Evolutionary conservation across 2,113 vertebrate species (phyloP).

Genomic region (Phodopus roborovskii): DNA sequence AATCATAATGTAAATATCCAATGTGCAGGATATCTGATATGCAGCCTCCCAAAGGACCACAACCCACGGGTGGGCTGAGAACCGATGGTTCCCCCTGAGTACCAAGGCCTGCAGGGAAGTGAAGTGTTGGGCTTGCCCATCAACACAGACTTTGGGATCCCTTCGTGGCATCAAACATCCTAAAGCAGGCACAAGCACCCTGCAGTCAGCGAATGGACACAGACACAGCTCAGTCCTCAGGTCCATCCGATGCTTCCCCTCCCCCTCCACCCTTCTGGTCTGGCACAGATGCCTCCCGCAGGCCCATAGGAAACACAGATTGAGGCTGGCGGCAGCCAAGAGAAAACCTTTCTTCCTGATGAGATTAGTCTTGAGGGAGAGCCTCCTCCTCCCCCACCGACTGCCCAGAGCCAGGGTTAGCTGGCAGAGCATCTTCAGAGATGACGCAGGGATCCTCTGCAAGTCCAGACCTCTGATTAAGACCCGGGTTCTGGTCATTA

Average conservation of each 20-base stretch:
- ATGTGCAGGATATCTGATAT: not conserved
- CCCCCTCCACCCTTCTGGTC: not conserved
- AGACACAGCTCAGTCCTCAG: not conserved
- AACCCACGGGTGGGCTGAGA: not conserved
- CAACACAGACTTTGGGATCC: not conserved
- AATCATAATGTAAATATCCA: not conserved
- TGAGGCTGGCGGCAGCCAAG: conserved; percentile 43
- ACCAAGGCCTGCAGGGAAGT: not conserved
- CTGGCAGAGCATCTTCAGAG: not conserved
- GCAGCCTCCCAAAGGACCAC: not conserved
- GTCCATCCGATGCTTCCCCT: not conserved
- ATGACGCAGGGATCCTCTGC: not conserved
- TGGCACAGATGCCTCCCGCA: not conserved
- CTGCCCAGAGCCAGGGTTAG: conserved; percentile 4
- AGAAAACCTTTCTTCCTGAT: conserved; percentile 63
- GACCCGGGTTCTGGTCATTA: not conserved
- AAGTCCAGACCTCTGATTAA: not conserved
- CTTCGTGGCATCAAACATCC: not conserved
- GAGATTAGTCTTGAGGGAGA: conserved; percentile 54
- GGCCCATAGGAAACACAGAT: conserved; percentile 67
- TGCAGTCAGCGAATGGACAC: not conserved
- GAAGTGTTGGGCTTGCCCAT: not conserved
- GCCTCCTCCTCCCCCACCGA: not conserved
- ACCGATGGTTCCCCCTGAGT: not conserved
- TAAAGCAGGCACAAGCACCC: not conserved